A percentile compares a stretch with the other conserved stretches of the same genome.
Evolutionary conservation across 2,113 vertebrate genomes (phyloP).

Genomic region (Leptobrachium leishanense): DNA sequence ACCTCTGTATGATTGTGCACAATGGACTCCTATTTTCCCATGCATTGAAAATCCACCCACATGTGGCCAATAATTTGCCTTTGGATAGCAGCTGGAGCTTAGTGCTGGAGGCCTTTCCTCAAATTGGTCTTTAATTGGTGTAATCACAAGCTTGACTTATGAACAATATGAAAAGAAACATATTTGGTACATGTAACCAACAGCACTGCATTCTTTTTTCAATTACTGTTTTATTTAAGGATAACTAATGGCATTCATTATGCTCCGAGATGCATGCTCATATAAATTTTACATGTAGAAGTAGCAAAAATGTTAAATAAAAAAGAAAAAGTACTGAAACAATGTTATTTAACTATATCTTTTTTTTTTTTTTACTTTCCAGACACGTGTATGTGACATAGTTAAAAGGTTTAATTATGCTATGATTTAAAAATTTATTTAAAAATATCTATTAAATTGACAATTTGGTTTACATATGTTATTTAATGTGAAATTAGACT

Average conservation of each 20-base stretch:
- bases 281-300: too few species aligned
- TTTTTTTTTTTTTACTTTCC: too few species aligned
- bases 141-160: constrained; percentile 82
- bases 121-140: constrained; percentile 76
- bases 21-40: constrained; percentile 56
- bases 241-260: neutral
- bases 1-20: constrained; percentile 53
- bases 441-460: too few species aligned
- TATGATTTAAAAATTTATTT: too few species aligned
- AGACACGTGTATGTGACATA: too few species aligned
- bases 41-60: constrained; percentile 74
- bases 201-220: constrained; percentile 53
- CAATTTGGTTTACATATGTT: too few species aligned
- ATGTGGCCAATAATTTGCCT: constrained; percentile 82
- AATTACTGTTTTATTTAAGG: constrained; percentile 48
- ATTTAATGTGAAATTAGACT: too few species aligned
- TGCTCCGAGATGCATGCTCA: too few species aligned
- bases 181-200: constrained; percentile 54
- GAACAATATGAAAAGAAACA: constrained; percentile 70
- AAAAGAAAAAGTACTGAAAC: too few species aligned
- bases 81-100: constrained; percentile 79
- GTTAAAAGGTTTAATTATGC: too few species aligned
- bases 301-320: too few species aligned
- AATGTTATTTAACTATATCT: too few species aligned
- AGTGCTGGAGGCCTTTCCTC: constrained; percentile 70